Evolutionary conservation across 2,113 vertebrate genomes (phyloP).

Genomic region (Dromas ardeola): DNA sequence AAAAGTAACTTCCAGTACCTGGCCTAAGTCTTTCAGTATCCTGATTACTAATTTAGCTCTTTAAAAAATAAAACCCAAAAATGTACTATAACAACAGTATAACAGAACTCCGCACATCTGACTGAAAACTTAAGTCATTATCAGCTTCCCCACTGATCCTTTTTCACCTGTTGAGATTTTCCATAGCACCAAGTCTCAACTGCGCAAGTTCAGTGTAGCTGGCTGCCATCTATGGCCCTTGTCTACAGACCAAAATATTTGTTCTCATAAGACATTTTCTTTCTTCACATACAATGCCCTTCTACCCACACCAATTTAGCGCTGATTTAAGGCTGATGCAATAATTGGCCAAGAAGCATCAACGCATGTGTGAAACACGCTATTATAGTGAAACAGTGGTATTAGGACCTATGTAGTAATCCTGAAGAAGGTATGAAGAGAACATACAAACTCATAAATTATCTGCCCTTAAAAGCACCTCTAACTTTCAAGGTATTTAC

Average conservation of each 20-base stretch:
- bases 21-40: neutral
- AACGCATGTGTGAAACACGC: rapidly evolving
- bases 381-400: neutral
- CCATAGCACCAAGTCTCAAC: neutral
- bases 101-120: neutral
- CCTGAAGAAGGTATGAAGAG: neutral
- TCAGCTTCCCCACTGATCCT: neutral
- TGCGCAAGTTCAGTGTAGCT: rapidly evolving
- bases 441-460: neutral
- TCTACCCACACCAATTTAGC: neutral
- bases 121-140: neutral
- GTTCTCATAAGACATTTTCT: neutral
- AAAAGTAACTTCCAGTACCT: neutral
- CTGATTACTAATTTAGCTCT: neutral
- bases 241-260: neutral
- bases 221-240: neutral
- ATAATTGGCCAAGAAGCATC: neutral
- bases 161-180: neutral
- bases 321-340: neutral
- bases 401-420: neutral
- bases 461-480: neutral
- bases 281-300: neutral
- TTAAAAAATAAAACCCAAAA: neutral
- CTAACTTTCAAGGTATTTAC: neutral
- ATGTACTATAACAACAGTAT: rapidly evolving